Percentiles rank a stretch among this genome's conserved stretches.
These are phyloP conservation scores for Acrocephalus arundinaceus DNA, from an alignment of 2,113 vertebrate species.

Conservation along the genomic window DNA sequence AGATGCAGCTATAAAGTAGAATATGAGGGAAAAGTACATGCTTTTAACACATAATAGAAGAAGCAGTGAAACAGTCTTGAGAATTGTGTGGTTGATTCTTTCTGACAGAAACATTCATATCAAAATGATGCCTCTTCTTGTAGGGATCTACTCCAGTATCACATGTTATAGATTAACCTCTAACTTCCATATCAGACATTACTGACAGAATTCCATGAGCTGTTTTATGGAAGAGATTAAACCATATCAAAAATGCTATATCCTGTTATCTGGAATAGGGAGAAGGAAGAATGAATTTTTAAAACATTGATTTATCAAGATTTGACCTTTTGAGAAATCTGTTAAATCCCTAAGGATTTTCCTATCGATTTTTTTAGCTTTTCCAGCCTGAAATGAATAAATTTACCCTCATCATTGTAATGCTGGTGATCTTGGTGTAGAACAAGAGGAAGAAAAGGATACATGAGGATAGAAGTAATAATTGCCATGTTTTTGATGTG, in stretches of 20 bases:
- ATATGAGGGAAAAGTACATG: accelerated
- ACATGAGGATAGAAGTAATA: neutral
- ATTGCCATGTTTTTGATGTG: neutral
- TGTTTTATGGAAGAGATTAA: neutral
- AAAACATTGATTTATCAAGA: neutral
- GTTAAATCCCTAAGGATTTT: neutral
- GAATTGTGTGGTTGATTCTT: neutral
- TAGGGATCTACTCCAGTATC: neutral
- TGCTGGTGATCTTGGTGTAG: neutral
- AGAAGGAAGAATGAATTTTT: neutral
- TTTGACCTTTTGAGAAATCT: neutral
- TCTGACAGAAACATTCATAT: neutral
- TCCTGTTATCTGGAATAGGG: neutral
- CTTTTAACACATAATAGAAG: neutral
- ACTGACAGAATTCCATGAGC: accelerated
- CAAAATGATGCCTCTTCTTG: neutral
- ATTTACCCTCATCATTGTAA: neutral
- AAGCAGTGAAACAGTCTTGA: neutral
- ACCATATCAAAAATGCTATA: neutral
- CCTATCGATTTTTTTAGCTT: neutral
- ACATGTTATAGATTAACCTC: neutral
- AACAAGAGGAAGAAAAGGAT: neutral
- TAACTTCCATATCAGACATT: neutral
- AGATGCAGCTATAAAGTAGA: neutral
- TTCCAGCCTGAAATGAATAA: neutral